Conservation (phyloP, 53 echinoderm and acorn worm genomes). For the Arbacia lixula region DNA sequence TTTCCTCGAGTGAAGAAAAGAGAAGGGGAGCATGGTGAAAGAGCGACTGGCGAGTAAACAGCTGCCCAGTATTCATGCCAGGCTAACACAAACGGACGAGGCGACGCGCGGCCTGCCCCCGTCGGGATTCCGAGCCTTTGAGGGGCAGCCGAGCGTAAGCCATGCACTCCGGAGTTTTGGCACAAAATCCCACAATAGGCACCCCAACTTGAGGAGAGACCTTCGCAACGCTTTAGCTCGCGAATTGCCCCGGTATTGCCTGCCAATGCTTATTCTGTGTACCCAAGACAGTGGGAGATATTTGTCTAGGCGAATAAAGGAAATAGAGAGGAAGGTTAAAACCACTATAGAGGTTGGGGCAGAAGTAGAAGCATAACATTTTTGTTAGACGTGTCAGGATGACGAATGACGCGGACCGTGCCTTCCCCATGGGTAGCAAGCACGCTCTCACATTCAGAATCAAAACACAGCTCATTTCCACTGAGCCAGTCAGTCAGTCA, state of each 20-base stretch:
- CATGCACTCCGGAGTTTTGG: slow-evolving; percentile 9
- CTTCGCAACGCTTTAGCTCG: slow-evolving; percentile 20
- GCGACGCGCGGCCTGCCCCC: slow-evolving; percentile 57
- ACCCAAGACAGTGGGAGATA: slow-evolving; percentile 57
- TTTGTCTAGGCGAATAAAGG: slow-evolving; percentile 43
- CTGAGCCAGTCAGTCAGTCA: too few relatives aligned
- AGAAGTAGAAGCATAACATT: slow-evolving; percentile 55
- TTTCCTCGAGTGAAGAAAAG: slow-evolving; percentile 8
- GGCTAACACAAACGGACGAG: slow-evolving; percentile 45
- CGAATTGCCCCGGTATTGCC: slow-evolving; percentile 15
- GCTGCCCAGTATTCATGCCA: slow-evolving; percentile 57
- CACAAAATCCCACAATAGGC: slow-evolving; percentile 30
- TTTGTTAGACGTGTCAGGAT: slow-evolving; percentile 46
- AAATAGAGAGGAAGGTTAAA: slow-evolving; percentile 43
- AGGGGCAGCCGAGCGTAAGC: slow-evolving; percentile 44
- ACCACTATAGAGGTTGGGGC: slow-evolving; percentile 21
- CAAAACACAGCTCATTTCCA: too few relatives aligned
- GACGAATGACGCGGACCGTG: slow-evolving; percentile 19
- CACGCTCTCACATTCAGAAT: too few relatives aligned
- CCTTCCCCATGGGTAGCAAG: too few relatives aligned
- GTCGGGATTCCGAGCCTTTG: slow-evolving; percentile 30
- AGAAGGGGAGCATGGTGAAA: slow-evolving; percentile 36
- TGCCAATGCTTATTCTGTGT: slow-evolving; percentile 10
- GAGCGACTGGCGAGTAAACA: slow-evolving; percentile 44
- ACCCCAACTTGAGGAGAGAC: slow-evolving; percentile 35